Conservation (phyloP, 53 echinoderm and acorn worm species). For the Patiria pectinifera region DNA sequence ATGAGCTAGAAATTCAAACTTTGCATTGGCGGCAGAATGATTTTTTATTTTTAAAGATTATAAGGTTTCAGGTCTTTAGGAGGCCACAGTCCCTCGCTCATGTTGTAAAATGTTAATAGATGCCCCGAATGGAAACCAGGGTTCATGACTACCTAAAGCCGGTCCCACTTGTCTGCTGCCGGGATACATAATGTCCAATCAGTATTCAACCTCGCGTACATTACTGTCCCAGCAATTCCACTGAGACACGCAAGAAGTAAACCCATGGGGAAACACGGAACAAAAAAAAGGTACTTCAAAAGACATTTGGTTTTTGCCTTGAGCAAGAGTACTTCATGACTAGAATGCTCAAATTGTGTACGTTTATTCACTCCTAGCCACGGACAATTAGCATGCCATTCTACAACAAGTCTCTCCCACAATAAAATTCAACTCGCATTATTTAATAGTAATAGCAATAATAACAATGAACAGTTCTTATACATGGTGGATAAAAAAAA, state of each 20-base stretch:
- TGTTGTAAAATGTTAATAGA: neutral
- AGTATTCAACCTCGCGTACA: neutral
- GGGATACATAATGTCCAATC: neutral
- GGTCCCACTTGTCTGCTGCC: neutral
- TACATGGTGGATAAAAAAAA: no score
- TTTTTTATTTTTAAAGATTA: neutral
- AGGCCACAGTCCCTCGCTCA: neutral
- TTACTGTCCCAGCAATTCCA: neutral
- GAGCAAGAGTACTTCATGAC: neutral
- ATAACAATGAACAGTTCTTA: no score
- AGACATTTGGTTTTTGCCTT: neutral
- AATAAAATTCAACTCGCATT: neutral
- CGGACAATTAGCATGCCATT: slow-evolving; percentile 30
- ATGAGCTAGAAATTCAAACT: no score
- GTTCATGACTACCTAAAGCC: neutral
- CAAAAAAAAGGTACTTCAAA: neutral
- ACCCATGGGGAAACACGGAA: neutral
- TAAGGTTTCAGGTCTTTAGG: neutral
- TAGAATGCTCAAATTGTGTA: neutral
- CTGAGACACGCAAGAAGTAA: neutral
- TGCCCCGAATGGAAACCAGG: neutral
- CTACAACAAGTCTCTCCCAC: neutral
- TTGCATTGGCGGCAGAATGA: no score
- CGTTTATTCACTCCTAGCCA: slow-evolving; percentile 2
- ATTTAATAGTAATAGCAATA: no score